These are phyloP conservation scores for Chaenogobius annularis DNA, from an alignment of 2,113 vertebrate genomes.

Conservation along the genomic window DNA sequence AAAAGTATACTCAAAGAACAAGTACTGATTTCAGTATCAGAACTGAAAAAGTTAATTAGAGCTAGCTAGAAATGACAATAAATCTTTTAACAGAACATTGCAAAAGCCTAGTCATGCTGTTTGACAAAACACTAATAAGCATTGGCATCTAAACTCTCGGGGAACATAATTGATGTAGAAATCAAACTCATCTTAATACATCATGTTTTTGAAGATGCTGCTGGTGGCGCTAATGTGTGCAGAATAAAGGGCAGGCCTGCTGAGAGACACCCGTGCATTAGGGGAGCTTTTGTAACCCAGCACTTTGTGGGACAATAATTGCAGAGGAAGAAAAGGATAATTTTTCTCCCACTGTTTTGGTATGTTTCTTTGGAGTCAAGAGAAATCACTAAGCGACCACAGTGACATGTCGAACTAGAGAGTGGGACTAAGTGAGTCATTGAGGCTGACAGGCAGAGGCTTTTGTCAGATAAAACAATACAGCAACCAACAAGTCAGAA, in stretches of 20 bases:
- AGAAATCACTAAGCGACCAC: conserved; percentile 26
- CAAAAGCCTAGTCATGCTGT: background rate
- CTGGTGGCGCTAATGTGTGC: conserved; percentile 38
- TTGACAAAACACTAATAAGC: conserved; percentile 29
- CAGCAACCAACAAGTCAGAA: background rate
- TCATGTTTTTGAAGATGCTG: conserved; percentile 47
- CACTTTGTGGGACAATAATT: conserved; percentile 48
- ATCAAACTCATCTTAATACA: conserved; percentile 48
- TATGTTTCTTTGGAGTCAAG: conserved; percentile 6
- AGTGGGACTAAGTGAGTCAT: conserved; percentile 13
- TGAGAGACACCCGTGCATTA: conserved; percentile 40
- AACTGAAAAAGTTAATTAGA: too few species aligned
- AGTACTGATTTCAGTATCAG: too few species aligned
- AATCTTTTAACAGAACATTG: conserved; percentile 23
- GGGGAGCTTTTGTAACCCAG: conserved; percentile 27
- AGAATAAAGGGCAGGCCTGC: conserved; percentile 48
- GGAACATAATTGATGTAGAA: conserved; percentile 41
- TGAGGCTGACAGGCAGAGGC: conserved; percentile 5
- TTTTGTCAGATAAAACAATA: conserved; percentile 21
- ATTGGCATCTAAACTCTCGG: conserved; percentile 26
- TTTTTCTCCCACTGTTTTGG: conserved; percentile 21
- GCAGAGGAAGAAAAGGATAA: conserved; percentile 35
- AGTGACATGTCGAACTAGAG: conserved; percentile 13
- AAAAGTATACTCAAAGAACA: too few species aligned
- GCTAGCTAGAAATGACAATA: too few species aligned